phyloP scores from a whole-genome alignment of 2,797 vertebrate species.

The Gymnodraco acuticeps region DNA sequence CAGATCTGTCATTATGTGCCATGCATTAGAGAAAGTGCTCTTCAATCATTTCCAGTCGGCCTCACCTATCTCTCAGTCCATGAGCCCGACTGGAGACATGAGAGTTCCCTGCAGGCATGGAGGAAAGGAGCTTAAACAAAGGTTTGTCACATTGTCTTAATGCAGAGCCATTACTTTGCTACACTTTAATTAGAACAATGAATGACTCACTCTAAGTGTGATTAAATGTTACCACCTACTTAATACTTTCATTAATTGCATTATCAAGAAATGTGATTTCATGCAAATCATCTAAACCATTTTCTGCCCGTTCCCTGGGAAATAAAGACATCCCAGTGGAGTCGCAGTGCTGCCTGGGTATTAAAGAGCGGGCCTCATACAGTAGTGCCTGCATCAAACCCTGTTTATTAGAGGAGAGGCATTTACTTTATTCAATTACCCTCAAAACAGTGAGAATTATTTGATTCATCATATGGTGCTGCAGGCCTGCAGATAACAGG shows the following conservation, averaged over 20 bases:
- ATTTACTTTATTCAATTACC: constrained; percentile 51
- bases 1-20: neutral
- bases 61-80: neutral
- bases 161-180: constrained; percentile 7
- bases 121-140: constrained; percentile 2
- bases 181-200: constrained; percentile 11
- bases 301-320: constrained; percentile 34
- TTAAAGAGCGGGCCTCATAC: constrained; percentile 52
- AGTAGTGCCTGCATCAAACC: constrained; percentile 44
- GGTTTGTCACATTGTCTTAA: constrained; percentile 5
- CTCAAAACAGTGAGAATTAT: constrained; percentile 47
- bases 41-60: neutral
- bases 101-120: neutral
- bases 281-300: constrained; percentile 36
- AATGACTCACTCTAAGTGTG: constrained; percentile 14
- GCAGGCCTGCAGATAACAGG: constrained; percentile 65
- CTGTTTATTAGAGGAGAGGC: constrained; percentile 5
- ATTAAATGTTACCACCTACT: constrained; percentile 31
- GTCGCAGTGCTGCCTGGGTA: neutral
- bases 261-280: constrained; percentile 48
- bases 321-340: constrained; percentile 47
- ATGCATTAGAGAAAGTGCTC: neutral
- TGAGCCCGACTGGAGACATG: neutral
- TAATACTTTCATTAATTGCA: constrained; percentile 36
- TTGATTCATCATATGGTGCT: constrained; percentile 47